Evolutionary conservation across 2,797 vertebrate genomes (phyloP).

Genomic region (Petrocephalus sullivani): DNA sequence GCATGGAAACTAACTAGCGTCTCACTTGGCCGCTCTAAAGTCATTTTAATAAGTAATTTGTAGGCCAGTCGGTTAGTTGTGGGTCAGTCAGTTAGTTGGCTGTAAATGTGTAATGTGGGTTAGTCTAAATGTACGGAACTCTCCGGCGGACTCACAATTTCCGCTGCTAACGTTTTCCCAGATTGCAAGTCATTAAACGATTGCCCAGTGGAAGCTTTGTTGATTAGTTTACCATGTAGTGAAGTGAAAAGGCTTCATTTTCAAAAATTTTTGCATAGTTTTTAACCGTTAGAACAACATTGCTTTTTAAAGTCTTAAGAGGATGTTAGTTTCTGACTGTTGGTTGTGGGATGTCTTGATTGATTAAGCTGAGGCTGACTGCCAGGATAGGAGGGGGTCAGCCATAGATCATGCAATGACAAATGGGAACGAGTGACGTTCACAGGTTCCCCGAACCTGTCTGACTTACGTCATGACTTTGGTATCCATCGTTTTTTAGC

Average conservation of each 20-base stretch:
- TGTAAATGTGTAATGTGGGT: background rate
- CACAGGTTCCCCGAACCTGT: background rate
- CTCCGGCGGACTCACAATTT: background rate
- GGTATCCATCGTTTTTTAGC: conserved; percentile 8
- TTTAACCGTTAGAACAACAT: background rate
- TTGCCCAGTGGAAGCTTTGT: background rate
- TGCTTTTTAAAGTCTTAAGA: background rate
- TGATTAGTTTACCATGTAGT: background rate
- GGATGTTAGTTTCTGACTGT: background rate
- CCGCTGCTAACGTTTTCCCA: background rate
- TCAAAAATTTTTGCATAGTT: background rate
- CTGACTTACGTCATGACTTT: background rate
- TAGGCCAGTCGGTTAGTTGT: background rate
- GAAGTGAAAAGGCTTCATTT: background rate
- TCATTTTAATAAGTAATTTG: background rate
- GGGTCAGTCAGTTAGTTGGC: background rate
- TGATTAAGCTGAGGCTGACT: background rate
- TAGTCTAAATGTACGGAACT: background rate
- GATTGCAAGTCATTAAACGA: background rate
- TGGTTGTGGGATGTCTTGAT: background rate
- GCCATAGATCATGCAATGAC: background rate
- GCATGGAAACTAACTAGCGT: background rate
- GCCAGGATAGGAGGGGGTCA: background rate
- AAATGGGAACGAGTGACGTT: background rate
- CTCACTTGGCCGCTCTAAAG: background rate